A percentile compares a stretch with the other conserved stretches of the same genome.
phyloP scores from a whole-genome alignment of 1,140 invertebrate species.

The Drosophila saltans region DNA sequence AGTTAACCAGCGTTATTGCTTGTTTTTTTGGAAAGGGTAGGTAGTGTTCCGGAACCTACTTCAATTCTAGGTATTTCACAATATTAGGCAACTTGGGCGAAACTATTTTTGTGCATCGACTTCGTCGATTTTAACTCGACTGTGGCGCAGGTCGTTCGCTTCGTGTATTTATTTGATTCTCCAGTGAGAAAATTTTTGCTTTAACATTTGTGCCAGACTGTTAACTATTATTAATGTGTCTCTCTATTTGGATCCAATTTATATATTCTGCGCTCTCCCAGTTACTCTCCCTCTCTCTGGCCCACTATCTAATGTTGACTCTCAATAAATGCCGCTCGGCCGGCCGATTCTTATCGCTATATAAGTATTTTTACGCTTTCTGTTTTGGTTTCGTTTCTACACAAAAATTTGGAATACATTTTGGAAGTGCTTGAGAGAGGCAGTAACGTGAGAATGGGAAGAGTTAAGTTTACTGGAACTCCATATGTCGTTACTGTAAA shows the following conservation, averaged over 20 bases:
- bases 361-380: background rate
- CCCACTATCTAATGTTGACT: background rate
- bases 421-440: background rate
- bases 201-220: background rate
- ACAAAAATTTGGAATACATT: conserved; percentile 15
- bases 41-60: background rate
- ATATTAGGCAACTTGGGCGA: background rate
- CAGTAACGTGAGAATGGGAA: background rate
- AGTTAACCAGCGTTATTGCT: background rate
- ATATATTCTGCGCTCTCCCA: background rate
- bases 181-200: conserved; percentile 26
- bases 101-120: conserved; percentile 17
- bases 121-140: conserved; percentile 32
- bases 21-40: background rate
- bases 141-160: conserved; percentile 10
- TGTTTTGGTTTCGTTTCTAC: conserved; percentile 45
- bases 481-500: too few species aligned
- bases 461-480: background rate
- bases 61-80: conserved; percentile 7
- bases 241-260: background rate
- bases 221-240: conserved; percentile 14
- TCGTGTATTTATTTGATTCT: conserved; percentile 43
- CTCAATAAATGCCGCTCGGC: background rate
- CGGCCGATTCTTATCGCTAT: conserved; percentile 26
- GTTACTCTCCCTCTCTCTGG: background rate